phyloP scores from a whole-genome alignment of 2,888 invertebrate genomes.

The Bruchidius siliquastri region DNA sequence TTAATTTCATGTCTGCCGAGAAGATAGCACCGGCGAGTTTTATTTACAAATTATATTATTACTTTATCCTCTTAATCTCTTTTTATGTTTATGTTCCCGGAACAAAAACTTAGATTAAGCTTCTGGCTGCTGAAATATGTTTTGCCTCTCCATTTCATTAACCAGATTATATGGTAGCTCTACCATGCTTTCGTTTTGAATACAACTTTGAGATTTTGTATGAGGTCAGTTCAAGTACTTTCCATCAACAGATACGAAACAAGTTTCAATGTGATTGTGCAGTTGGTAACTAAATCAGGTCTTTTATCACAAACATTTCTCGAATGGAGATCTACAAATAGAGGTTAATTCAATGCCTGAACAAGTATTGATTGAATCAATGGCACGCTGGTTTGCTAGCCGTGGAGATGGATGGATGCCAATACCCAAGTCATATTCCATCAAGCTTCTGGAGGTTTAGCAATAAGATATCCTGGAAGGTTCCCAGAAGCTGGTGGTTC shows the following conservation, averaged over 20 bases:
- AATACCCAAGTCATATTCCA: too few species aligned
- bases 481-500: too few species aligned
- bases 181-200: not conserved
- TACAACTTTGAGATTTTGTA: not conserved
- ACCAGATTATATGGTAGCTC: not conserved
- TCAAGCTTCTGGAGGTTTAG: too few species aligned
- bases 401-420: too few species aligned
- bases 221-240: not conserved
- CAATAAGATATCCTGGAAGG: too few species aligned
- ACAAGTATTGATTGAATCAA: too few species aligned
- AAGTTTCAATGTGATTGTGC: too few species aligned
- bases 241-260: not conserved
- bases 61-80: not conserved
- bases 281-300: too few species aligned
- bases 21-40: not conserved
- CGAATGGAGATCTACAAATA: not conserved
- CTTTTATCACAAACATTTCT: too few species aligned
- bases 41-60: not conserved
- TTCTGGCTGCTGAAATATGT: not conserved
- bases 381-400: too few species aligned
- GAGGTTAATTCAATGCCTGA: too few species aligned
- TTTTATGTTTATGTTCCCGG: not conserved
- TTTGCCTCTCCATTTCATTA: not conserved
- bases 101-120: not conserved
- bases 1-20: slow-evolving; percentile 17